Evolutionary conservation across 2,797 vertebrate genomes (phyloP).

Genomic region (Nyctibius grandis): DNA sequence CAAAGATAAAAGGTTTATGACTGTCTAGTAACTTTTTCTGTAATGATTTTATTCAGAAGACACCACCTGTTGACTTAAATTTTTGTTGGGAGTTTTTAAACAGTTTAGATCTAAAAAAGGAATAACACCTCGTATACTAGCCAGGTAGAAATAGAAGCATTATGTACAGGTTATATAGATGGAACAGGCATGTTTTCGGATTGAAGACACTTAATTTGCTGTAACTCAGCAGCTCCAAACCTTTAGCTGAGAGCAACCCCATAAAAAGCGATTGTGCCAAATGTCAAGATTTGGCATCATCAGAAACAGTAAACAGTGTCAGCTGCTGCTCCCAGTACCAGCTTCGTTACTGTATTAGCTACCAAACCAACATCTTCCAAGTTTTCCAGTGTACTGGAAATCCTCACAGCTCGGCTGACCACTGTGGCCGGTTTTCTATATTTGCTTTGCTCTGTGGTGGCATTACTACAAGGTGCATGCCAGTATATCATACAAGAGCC

Average conservation of each 20-base stretch:
- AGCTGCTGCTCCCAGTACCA: background rate
- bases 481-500: fast-evolving
- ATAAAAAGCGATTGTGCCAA: background rate
- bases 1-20: background rate
- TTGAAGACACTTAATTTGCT: background rate
- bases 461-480: background rate
- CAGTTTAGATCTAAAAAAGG: background rate
- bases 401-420: background rate
- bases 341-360: background rate
- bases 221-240: background rate
- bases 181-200: background rate
- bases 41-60: background rate
- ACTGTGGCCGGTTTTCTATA: background rate
- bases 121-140: background rate
- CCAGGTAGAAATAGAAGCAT: background rate
- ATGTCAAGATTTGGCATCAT: background rate
- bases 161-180: background rate
- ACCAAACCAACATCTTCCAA: background rate
- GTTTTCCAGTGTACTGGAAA: background rate
- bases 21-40: background rate
- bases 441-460: background rate
- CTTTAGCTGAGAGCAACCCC: fast-evolving
- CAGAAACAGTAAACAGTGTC: background rate
- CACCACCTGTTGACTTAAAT: background rate
- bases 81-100: background rate